phyloP scores from a whole-genome alignment of 2,888 invertebrate genomes.

The Tachina fera region DNA sequence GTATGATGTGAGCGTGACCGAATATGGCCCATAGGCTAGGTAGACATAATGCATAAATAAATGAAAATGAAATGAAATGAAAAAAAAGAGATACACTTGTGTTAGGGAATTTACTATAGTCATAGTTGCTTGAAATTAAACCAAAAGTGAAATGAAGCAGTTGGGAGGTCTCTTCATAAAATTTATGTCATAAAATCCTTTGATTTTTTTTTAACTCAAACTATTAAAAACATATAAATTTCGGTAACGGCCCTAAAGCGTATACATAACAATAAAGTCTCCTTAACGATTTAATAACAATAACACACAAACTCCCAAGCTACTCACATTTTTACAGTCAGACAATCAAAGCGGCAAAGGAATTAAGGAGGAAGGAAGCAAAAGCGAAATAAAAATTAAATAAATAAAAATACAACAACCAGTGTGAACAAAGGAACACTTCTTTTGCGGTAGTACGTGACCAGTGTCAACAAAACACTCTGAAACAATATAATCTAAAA shows the following conservation, averaged over 20 bases:
- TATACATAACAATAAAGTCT: slow-evolving; percentile 40
- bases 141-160: too few relatives aligned
- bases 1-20: too few relatives aligned
- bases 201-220: background rate
- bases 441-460: slow-evolving; percentile 62
- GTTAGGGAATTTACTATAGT: too few relatives aligned
- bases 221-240: background rate
- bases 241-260: background rate
- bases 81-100: too few relatives aligned
- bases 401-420: slow-evolving; percentile 22
- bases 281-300: slow-evolving; percentile 36
- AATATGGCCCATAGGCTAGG: too few relatives aligned
- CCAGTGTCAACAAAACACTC: slow-evolving; percentile 59
- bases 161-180: too few relatives aligned
- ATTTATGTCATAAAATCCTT: too few relatives aligned
- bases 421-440: slow-evolving; percentile 38
- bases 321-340: background rate
- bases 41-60: too few relatives aligned
- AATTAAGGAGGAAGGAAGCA: background rate
- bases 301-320: background rate
- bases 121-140: too few relatives aligned
- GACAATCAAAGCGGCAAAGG: background rate
- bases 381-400: background rate
- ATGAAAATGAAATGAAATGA: too few relatives aligned
- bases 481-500: background rate